Percentiles rank a stretch among this genome's conserved stretches.
These are phyloP conservation scores for Autographa gamma DNA, from an alignment of 2,888 invertebrate genomes.

Conservation along the genomic window DNA sequence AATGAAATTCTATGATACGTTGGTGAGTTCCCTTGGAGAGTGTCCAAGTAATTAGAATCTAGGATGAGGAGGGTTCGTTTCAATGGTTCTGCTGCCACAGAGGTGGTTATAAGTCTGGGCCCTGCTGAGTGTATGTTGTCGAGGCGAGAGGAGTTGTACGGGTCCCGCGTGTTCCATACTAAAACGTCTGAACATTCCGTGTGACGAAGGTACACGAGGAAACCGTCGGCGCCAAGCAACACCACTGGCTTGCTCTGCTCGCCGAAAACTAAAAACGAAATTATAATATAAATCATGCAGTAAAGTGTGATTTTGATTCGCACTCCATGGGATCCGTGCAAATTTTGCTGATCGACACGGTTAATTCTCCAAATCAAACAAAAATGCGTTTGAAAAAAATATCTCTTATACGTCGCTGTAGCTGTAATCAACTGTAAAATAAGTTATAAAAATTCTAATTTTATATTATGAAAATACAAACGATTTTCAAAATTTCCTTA, in stretches of 20 bases:
- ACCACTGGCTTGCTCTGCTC: slow-evolving; percentile 70
- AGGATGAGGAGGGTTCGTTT: slow-evolving; percentile 87
- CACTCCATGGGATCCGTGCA: too few species aligned
- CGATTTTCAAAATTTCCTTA: too few species aligned
- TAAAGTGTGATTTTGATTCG: too few species aligned
- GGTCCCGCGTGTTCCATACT: slow-evolving; percentile 87
- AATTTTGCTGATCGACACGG: too few species aligned
- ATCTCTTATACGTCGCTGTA: too few species aligned
- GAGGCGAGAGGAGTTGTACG: slow-evolving; percentile 81
- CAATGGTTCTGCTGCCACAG: slow-evolving; percentile 87
- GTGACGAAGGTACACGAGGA: slow-evolving; percentile 84
- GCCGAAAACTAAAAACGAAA: slow-evolving; percentile 70
- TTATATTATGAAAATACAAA: too few species aligned
- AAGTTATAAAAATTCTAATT: too few species aligned
- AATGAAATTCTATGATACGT: slow-evolving; percentile 77
- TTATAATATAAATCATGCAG: background rate
- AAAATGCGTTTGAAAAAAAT: too few species aligned
- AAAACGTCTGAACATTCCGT: slow-evolving; percentile 88
- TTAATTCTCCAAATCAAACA: too few species aligned
- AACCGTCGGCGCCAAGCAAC: slow-evolving; percentile 71
- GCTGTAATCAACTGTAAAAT: too few species aligned
- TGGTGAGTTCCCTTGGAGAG: slow-evolving; percentile 80
- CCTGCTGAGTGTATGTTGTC: slow-evolving; percentile 86
- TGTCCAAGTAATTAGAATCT: slow-evolving; percentile 90
- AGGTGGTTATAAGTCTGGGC: slow-evolving; percentile 86